Evolutionary conservation across 2,888 invertebrate genomes (phyloP).

Genomic region (Parascotia fuliginaria): DNA sequence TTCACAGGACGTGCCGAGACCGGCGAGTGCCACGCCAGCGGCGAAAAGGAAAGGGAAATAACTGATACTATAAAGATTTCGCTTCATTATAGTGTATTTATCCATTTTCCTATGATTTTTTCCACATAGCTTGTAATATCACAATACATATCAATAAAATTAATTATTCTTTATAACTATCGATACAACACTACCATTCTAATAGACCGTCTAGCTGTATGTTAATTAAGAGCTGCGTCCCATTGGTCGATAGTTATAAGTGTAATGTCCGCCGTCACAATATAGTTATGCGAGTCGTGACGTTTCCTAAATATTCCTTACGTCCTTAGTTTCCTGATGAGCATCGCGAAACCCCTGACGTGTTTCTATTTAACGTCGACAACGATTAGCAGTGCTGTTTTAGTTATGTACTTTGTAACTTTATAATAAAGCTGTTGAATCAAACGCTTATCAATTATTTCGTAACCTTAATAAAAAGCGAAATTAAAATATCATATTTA

Average conservation of each 20-base stretch:
- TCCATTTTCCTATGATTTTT: constrained; percentile 74
- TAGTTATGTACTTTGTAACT: constrained; percentile 72
- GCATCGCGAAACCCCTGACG: constrained; percentile 43
- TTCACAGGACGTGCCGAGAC: constrained; percentile 67
- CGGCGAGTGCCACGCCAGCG: constrained; percentile 79
- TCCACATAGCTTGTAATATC: constrained; percentile 83
- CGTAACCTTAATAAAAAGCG: constrained; percentile 35
- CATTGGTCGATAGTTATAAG: constrained; percentile 58
- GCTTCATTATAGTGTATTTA: constrained; percentile 78
- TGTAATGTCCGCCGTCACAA: constrained; percentile 57
- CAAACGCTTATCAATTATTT: constrained; percentile 49
- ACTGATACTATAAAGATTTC: constrained; percentile 69
- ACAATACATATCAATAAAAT: constrained; percentile 80
- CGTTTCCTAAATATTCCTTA: constrained; percentile 51
- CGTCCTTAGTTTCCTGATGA: constrained; percentile 43
- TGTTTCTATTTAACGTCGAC: constrained; percentile 44
- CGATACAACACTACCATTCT: constrained; percentile 40
- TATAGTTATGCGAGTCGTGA: constrained; percentile 53
- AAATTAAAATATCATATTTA: constrained; percentile 48
- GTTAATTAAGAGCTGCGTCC: constrained; percentile 19
- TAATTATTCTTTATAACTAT: constrained; percentile 61
- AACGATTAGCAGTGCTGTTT: constrained; percentile 56
- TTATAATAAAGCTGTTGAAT: constrained; percentile 74
- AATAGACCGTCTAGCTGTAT: constrained; percentile 22
- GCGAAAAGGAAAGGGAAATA: constrained; percentile 84